These are phyloP conservation scores for Antechinus stuartii DNA, from an alignment of 2,113 vertebrate genomes.

Conservation along the genomic window DNA sequence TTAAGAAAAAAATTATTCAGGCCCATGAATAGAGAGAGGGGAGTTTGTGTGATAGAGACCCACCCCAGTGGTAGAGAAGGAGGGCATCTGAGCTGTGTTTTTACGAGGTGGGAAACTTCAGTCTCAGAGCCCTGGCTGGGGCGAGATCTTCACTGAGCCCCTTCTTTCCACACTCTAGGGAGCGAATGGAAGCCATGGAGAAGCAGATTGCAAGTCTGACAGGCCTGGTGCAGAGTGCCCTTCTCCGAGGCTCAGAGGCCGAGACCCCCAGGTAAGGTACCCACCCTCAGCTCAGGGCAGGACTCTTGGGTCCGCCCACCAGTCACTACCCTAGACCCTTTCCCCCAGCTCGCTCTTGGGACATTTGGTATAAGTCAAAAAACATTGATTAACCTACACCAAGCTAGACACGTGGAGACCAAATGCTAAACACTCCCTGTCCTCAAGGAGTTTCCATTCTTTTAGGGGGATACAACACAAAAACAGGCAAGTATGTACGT, in stretches of 20 bases:
- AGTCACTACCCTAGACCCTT: neutral
- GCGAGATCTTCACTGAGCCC: neutral
- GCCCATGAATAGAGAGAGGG: neutral
- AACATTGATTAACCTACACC: neutral
- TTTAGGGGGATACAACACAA: neutral
- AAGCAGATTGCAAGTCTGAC: constrained; percentile 99
- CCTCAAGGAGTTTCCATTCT: constrained; percentile 13
- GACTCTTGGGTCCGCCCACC: neutral
- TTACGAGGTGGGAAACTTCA: neutral
- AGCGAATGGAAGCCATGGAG: constrained; percentile 99
- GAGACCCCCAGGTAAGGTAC: constrained; percentile 92
- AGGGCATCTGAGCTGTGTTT: neutral
- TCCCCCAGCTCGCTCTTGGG: neutral
- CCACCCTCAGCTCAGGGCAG: neutral
- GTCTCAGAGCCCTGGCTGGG: neutral
- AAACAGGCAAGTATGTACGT: neutral
- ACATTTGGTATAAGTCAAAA: neutral
- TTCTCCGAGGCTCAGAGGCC: constrained; percentile 94
- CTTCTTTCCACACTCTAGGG: constrained; percentile 80
- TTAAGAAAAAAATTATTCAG: neutral
- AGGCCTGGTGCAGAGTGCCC: constrained; percentile 95
- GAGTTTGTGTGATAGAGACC: constrained; percentile 8
- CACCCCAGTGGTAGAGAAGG: neutral
- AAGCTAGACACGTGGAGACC: neutral
- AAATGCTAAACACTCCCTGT: neutral